These are phyloP conservation scores for Serinus canaria DNA, from an alignment of 2,113 vertebrate genomes.

Conservation along the genomic window DNA sequence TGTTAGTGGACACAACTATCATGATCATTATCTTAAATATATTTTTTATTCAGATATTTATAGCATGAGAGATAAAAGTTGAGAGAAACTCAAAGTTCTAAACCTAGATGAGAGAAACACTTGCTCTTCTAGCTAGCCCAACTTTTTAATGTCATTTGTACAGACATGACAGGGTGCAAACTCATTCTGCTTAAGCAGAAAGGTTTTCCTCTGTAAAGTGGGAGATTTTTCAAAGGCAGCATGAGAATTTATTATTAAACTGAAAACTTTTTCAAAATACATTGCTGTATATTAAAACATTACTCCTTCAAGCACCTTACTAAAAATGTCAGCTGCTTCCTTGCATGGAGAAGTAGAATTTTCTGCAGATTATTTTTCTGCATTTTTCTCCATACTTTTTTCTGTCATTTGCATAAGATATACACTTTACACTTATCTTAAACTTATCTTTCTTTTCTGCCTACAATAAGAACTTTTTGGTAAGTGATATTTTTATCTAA, in stretches of 20 bases:
- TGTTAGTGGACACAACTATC: background rate
- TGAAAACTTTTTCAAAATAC: background rate
- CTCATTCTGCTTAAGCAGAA: background rate
- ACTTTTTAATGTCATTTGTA: background rate
- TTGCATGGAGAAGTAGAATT: background rate
- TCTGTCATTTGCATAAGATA: background rate
- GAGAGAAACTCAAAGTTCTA: background rate
- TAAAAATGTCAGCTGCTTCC: background rate
- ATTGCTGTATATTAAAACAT: background rate
- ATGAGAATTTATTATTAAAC: background rate
- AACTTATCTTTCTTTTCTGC: background rate
- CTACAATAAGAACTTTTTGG: background rate
- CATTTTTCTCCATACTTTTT: background rate
- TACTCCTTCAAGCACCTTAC: background rate
- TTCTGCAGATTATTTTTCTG: background rate
- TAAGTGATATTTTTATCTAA: background rate
- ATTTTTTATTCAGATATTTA: background rate
- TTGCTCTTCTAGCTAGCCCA: background rate
- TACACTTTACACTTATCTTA: background rate
- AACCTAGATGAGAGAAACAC: background rate
- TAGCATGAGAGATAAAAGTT: background rate
- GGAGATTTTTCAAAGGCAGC: background rate
- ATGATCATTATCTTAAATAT: background rate
- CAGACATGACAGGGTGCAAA: background rate
- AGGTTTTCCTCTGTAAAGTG: background rate